Base-by-base conservation (phyloP, 2,888 invertebrate species). In the Lasius fuliginosus region DNA sequence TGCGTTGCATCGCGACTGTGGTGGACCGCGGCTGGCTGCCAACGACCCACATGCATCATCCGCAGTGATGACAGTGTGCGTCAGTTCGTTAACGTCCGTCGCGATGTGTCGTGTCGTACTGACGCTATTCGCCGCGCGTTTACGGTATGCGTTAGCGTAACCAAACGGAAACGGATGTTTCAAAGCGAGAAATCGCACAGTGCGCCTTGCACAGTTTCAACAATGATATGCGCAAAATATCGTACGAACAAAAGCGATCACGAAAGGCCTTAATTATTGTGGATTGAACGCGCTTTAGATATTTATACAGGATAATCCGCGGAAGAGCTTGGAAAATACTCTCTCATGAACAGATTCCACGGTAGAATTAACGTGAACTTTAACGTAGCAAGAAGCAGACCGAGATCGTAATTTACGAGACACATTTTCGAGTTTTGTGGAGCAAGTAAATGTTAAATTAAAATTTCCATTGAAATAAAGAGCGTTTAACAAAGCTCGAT, bases 11-110 rank as follows among this genome's bases (percentile, higher is more conserved):
- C 82, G 81, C 33, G 64, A 77, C 42, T 40, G 64, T 60, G 49
- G 69, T 62, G 49, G 82, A 82, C 83, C 85, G 87, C 73, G 40
- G 8, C 30, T 33, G 65, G 69, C 83, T 83, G 83, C 71, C 84
- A 73, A 77, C 82, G 88, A 88, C 85, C 90, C 85, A 86, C 83
- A 90, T 88, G 85, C 83, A 91, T 90, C 91, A 90, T 88, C 71
- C 86, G 67, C 91, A 90, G 83, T 30, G 82, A 84, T 88, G 79
- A 83, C 86, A 73, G 65, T 58, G 69, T 58, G 67, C 30, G 53
- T 75, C 71, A 69, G 81, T 81, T 84, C 87, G 88, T 88, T 90
- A 84, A 87, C 88, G 83, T 89, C 67, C 76, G 62, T 71, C 74
- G 77, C 64, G 82, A 83, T 64, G 82, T 82, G 79, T 67, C 85